Evolutionary conservation across 1,140 invertebrate species (phyloP), one percentile per base, ranked within the genome.

Genomic region (Luehdorfia chinensis): DNA sequence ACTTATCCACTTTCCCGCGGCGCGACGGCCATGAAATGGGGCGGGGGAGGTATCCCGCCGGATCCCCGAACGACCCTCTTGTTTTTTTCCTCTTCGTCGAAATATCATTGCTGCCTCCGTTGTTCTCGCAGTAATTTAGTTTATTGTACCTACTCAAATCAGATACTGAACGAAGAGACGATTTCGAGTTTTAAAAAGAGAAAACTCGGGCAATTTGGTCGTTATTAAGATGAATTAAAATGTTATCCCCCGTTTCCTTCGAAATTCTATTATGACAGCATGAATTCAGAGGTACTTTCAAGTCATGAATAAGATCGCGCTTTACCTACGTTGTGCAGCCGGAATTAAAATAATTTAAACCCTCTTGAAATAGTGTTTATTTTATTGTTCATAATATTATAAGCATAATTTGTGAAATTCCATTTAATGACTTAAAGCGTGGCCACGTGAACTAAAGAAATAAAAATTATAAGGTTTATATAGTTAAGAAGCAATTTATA

Each of bases 111-210:
- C 72, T 68, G 64, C 59, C 63, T 52, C 52, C 55, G 62, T 69
- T 76, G 65, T 73, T 73, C 63, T 69, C 59, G n/a, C 52, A 49
- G 66, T 77, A 74, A 77, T 77, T 77, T 68, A 71, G 57, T 81
- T 75, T 69, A 72, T 72, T 72, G 58, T 66, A 58, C 39, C 39
- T 43, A 43, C 47, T 60, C 57, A 64, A 62, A 56, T 63, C 55
- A 60, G 47, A 54, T 58, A 62, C 61, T 59, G 63, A 64, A 50
- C 56, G 59, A 53, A 30, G 50, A 53, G 54, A 66, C 50, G 55
- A 67, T 57, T 64, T 65, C 51, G 47, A 33, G 47, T 61, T 64
- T 62, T 47, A 28, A 46, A 68, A 64, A 52, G 50, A 45, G 53
- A 54, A 61, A 69, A 62, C 53, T 55, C 58, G 44, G 36, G 46